A percentile compares a stretch with the other conserved stretches of the same genome.
phyloP scores from a whole-genome alignment of 1,140 invertebrate species.

The Drosophila takahashii region DNA sequence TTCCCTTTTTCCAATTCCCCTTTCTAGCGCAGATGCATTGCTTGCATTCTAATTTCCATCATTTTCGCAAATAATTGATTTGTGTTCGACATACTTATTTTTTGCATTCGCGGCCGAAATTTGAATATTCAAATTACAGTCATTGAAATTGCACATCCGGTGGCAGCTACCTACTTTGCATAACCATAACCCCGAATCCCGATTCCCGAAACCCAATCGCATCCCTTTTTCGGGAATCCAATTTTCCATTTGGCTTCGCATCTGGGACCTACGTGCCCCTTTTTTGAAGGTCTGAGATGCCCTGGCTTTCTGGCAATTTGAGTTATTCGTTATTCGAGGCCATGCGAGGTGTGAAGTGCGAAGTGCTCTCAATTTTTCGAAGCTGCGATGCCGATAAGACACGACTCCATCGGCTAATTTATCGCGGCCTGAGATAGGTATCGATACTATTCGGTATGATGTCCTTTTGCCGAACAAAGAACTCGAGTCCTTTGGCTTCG shows the following conservation, averaged over 20 bases:
- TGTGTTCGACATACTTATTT: conserved; percentile 45
- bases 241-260: conserved; percentile 71
- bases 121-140: conserved; percentile 79
- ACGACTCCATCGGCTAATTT: conserved; percentile 45
- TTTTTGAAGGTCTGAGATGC: neutral
- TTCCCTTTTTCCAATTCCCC: neutral
- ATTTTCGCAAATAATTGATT: conserved; percentile 80
- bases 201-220: conserved; percentile 8
- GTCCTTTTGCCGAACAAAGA: conserved; percentile 5
- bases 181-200: conserved; percentile 24
- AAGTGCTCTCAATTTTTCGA: conserved; percentile 26
- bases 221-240: conserved; percentile 44
- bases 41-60: conserved; percentile 56
- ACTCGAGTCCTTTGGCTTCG: neutral
- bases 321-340: neutral
- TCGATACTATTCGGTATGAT: conserved; percentile 13
- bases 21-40: conserved; percentile 31
- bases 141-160: conserved; percentile 66
- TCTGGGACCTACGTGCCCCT: conserved; percentile 4
- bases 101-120: conserved; percentile 36
- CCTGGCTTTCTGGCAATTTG: conserved; percentile 6
- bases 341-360: conserved; percentile 45
- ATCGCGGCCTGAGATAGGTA: conserved; percentile 27
- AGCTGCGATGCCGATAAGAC: conserved; percentile 52
- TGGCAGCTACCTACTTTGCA: conserved; percentile 53